These are phyloP conservation scores for Agapornis roseicollis DNA, from an alignment of 2,113 vertebrate species.

Conservation along the genomic window DNA sequence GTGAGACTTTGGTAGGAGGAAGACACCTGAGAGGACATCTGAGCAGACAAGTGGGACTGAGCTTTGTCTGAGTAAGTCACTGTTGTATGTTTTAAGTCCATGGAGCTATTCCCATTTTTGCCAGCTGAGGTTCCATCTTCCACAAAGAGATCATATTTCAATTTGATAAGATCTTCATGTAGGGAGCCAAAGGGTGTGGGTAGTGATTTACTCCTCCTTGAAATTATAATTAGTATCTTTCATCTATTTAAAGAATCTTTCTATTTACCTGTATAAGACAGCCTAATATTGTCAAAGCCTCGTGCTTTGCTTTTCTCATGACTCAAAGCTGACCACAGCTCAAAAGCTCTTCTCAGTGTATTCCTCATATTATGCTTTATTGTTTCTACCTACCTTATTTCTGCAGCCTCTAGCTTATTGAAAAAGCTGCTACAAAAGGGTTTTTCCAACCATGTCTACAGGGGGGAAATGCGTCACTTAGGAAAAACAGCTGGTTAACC, in stretches of 20 bases:
- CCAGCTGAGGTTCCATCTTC: neutral
- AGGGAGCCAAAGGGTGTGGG: slow-evolving; percentile 35
- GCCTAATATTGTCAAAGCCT: slow-evolving; percentile 7
- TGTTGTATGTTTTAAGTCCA: neutral
- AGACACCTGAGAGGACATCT: neutral
- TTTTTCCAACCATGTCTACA: neutral
- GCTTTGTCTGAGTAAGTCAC: neutral
- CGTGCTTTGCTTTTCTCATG: neutral
- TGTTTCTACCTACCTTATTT: neutral
- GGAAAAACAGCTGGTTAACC: neutral
- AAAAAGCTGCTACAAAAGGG: neutral
- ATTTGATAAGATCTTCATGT: slow-evolving; percentile 22
- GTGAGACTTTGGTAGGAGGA: neutral
- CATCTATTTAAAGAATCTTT: slow-evolving; percentile 47
- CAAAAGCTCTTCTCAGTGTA: neutral
- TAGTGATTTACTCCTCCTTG: slow-evolving; percentile 37
- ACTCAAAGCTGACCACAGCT: slow-evolving; percentile 25
- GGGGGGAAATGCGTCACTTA: neutral
- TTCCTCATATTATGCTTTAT: neutral
- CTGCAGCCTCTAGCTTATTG: neutral
- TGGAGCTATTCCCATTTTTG: neutral
- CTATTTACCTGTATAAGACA: slow-evolving; percentile 11
- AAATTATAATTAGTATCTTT: slow-evolving; percentile 38
- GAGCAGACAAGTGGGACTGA: neutral
- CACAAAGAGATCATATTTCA: neutral